These are phyloP conservation scores for Monopterus albus DNA, from an alignment of 2,113 vertebrate species.

Conservation along the genomic window DNA sequence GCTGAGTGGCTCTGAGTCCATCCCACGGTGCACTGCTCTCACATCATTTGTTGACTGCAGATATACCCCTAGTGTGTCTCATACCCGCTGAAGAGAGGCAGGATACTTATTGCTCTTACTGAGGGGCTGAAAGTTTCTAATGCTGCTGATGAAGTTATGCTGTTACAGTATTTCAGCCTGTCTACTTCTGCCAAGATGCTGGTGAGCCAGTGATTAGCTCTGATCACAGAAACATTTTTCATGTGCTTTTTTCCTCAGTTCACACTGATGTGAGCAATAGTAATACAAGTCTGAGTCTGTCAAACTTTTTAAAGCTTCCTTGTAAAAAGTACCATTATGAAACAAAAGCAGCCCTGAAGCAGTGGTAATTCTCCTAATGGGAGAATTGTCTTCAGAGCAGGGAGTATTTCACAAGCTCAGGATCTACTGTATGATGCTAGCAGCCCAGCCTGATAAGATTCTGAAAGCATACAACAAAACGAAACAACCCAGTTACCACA, in stretches of 20 bases:
- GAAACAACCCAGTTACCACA: slow-evolving; percentile 23
- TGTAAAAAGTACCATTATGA: slow-evolving; percentile 22
- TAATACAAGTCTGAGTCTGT: slow-evolving; percentile 4
- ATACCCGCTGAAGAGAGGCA: not conserved
- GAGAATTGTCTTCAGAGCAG: slow-evolving; percentile 16
- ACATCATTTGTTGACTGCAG: slow-evolving; percentile 2
- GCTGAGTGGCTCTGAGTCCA: not conserved
- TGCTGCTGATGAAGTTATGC: slow-evolving; percentile 9
- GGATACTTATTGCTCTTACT: not conserved
- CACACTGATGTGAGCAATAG: not conserved
- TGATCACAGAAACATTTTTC: slow-evolving; percentile 26
- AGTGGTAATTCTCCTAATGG: slow-evolving; percentile 29
- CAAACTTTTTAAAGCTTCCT: slow-evolving; percentile 21
- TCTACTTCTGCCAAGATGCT: slow-evolving; percentile 13
- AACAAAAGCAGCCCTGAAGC: slow-evolving; percentile 41
- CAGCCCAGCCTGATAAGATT: slow-evolving; percentile 32
- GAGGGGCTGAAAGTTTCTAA: not conserved
- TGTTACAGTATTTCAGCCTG: slow-evolving; percentile 15
- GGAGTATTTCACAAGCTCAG: slow-evolving; percentile 38
- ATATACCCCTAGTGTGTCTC: not conserved
- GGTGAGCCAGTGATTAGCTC: not conserved
- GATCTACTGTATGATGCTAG: slow-evolving; percentile 41
- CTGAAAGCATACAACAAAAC: slow-evolving; percentile 34
- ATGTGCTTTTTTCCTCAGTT: not conserved
- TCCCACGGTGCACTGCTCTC: not conserved